Evolutionary conservation across 2,888 invertebrate genomes (phyloP).

Genomic region (Phengaris arion): DNA sequence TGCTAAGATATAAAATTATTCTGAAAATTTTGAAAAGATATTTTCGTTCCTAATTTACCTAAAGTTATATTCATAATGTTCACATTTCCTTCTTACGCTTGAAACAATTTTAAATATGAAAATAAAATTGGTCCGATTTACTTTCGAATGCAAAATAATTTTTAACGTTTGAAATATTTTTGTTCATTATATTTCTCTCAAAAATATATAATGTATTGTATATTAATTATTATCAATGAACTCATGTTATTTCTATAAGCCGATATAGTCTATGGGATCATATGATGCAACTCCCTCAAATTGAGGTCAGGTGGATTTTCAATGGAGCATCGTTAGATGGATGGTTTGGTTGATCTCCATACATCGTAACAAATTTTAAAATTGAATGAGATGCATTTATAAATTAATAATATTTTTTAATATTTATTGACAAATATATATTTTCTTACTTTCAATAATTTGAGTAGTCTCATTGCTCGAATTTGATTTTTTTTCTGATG

Average conservation of each 20-base stretch:
- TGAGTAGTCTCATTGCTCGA: too few species aligned
- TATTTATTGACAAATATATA: background rate
- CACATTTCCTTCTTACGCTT: background rate
- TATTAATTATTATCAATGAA: conserved; percentile 11
- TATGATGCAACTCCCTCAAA: conserved; percentile 29
- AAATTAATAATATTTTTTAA: background rate
- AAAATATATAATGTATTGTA: background rate
- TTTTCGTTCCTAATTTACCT: background rate
- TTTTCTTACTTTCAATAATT: background rate
- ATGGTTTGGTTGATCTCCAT: conserved; percentile 32
- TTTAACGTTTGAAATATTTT: background rate
- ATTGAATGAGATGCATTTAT: background rate
- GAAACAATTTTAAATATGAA: background rate
- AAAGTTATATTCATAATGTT: background rate
- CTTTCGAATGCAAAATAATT: background rate
- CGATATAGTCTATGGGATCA: conserved; percentile 26
- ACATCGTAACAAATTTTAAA: conserved; percentile 21
- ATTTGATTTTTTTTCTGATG: too few species aligned
- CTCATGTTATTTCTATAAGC: conserved; percentile 23
- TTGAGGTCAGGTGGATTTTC: conserved; percentile 38
- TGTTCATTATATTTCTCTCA: background rate
- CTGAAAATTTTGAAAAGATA: background rate
- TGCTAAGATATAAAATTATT: background rate
- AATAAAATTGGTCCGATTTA: background rate
- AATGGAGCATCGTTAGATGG: conserved; percentile 39